A percentile compares a stretch with the other conserved stretches of the same genome.
Evolutionary conservation across 2,113 vertebrate genomes (phyloP).

Genomic region (Ceuthmochares aereus): DNA sequence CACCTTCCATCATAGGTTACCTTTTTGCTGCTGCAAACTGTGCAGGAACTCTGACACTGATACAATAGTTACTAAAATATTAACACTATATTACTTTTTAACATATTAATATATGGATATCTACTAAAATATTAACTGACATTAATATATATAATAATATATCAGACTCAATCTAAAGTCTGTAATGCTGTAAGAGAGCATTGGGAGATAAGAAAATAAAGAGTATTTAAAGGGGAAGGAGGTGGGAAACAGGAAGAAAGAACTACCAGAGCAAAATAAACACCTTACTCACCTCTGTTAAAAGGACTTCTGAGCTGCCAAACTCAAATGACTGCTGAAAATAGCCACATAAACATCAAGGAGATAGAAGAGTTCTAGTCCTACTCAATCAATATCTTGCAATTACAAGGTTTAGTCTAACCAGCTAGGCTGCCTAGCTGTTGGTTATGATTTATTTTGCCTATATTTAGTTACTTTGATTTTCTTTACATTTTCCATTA

Average conservation of each 20-base stretch:
- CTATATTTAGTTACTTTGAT: conserved; percentile 40
- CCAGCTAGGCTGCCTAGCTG: background rate
- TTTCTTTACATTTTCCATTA: conserved; percentile 23
- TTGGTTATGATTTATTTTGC: conserved; percentile 52
- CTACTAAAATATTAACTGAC: background rate
- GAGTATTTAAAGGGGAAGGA: background rate
- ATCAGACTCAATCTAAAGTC: background rate
- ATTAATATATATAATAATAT: background rate
- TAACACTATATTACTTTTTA: background rate
- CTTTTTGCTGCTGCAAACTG: background rate
- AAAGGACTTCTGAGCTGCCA: background rate
- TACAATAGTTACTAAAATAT: background rate
- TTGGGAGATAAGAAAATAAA: background rate
- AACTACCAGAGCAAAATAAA: background rate
- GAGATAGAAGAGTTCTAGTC: background rate
- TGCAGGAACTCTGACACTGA: background rate
- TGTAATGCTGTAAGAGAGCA: background rate
- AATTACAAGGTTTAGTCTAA: conserved; percentile 42
- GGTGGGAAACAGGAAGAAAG: background rate
- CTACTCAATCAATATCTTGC: conserved; percentile 40
- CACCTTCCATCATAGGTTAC: background rate
- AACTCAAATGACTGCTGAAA: background rate
- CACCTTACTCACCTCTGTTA: background rate
- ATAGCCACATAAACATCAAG: background rate
- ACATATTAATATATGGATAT: background rate